phyloP scores from a whole-genome alignment of 1,140 invertebrate genomes.

The Plutomurus gul region DNA sequence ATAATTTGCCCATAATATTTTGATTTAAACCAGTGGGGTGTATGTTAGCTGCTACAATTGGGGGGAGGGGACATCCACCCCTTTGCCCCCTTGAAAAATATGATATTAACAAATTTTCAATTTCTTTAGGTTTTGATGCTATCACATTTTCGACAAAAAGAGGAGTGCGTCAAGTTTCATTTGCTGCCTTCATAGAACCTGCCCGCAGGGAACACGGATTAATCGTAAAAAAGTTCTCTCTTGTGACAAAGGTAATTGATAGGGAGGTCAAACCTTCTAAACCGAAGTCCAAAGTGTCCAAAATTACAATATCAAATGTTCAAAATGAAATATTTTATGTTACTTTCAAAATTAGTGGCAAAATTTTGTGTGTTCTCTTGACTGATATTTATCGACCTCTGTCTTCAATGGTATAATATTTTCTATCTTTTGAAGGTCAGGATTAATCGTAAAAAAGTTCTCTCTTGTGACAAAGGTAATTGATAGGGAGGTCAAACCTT shows the following conservation, averaged over 20 bases:
- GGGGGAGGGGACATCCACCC: too few relatives aligned
- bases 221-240: not conserved
- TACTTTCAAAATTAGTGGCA: too few relatives aligned
- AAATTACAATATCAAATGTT: not conserved
- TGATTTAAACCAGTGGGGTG: too few relatives aligned
- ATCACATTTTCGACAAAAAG: not conserved
- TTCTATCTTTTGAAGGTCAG: too few relatives aligned
- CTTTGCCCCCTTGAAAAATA: too few relatives aligned
- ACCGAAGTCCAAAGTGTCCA: not conserved
- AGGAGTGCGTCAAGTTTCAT: not conserved
- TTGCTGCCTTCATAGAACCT: not conserved
- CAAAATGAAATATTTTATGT: not conserved
- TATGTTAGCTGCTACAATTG: too few relatives aligned
- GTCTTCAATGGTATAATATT: too few relatives aligned
- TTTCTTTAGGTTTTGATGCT: not conserved
- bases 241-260: not conserved
- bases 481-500: too few relatives aligned
- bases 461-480: not conserved
- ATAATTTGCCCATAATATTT: too few relatives aligned
- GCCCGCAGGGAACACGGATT: not conserved
- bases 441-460: not conserved
- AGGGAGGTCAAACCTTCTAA: too few relatives aligned
- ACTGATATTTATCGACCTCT: too few relatives aligned
- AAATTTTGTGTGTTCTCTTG: not conserved
- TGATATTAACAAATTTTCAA: not conserved